phyloP scores from a whole-genome alignment of 2,888 invertebrate genomes.

The Octonoba sinensis region DNA sequence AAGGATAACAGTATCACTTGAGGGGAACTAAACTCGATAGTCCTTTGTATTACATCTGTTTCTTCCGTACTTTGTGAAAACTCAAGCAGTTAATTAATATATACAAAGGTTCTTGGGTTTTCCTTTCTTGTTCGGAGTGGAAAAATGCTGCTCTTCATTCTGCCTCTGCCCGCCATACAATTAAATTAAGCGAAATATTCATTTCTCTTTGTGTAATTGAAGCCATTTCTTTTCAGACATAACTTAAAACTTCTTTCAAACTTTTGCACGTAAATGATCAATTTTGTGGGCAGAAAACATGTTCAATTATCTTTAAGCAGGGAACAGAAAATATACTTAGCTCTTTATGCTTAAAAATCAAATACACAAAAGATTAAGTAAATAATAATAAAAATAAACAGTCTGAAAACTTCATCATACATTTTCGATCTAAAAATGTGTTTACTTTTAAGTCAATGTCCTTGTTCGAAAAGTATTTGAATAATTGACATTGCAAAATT shows the following conservation, averaged over 20 bases:
- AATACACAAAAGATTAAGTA: no score
- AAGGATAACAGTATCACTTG: no score
- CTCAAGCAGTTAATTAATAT: slow-evolving; percentile 14
- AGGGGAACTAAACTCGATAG: no score
- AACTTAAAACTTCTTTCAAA: background rate
- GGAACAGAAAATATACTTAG: background rate
- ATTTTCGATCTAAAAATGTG: no score
- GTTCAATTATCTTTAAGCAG: slow-evolving; percentile 14
- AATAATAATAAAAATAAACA: no score
- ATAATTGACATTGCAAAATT: no score
- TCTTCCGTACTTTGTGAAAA: slow-evolving; percentile 3
- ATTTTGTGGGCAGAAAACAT: background rate
- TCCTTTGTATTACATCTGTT: no score
- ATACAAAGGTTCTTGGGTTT: background rate
- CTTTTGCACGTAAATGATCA: slow-evolving; percentile 3
- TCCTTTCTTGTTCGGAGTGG: background rate
- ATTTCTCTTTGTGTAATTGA: slow-evolving; percentile 19
- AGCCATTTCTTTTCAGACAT: background rate
- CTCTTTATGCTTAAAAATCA: background rate
- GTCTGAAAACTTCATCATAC: no score
- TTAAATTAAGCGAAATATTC: slow-evolving; percentile 2
- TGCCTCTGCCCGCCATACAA: slow-evolving; percentile 3
- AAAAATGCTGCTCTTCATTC: slow-evolving; percentile 15
- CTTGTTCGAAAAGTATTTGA: no score
- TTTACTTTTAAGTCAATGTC: no score